A percentile compares a stretch with the other conserved stretches of the same genome.
Conservation (phyloP, 2,113 vertebrate genomes). For the Dendrocopos noguchii region DNA sequence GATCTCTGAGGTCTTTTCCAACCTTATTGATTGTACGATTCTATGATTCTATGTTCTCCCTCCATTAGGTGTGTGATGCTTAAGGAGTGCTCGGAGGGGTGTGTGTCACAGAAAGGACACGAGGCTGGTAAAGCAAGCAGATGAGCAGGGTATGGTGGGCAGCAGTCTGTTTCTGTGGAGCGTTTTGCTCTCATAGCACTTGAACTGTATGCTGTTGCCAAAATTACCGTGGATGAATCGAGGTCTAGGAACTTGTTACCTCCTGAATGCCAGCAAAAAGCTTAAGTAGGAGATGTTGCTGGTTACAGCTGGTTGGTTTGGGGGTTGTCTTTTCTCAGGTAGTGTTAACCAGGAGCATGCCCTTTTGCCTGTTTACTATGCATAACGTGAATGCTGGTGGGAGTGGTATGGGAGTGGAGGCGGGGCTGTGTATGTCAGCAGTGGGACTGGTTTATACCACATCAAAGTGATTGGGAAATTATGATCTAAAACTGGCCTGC, state of each 20-base stretch:
- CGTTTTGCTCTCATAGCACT: background rate
- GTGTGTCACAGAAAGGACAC: background rate
- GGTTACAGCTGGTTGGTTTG: background rate
- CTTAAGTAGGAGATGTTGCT: background rate
- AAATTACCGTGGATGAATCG: background rate
- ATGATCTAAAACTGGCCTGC: background rate
- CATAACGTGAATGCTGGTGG: background rate
- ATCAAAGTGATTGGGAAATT: constrained; percentile 8
- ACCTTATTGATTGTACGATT: no score
- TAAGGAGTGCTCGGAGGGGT: background rate
- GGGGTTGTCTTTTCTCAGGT: background rate
- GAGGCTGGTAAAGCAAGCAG: background rate
- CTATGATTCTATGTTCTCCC: background rate
- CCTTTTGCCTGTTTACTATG: background rate
- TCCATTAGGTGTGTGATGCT: background rate
- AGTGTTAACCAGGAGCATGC: background rate
- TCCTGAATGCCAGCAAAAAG: background rate
- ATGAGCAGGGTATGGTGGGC: background rate
- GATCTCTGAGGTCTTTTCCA: no score
- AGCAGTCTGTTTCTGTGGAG: background rate
- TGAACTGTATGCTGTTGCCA: background rate
- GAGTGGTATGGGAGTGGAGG: background rate
- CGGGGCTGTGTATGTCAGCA: background rate
- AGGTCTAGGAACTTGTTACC: background rate
- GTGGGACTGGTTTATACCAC: background rate